These are phyloP conservation scores for Pomacea maculata DNA, from an alignment of 1,140 invertebrate genomes.

Conservation along the genomic window DNA sequence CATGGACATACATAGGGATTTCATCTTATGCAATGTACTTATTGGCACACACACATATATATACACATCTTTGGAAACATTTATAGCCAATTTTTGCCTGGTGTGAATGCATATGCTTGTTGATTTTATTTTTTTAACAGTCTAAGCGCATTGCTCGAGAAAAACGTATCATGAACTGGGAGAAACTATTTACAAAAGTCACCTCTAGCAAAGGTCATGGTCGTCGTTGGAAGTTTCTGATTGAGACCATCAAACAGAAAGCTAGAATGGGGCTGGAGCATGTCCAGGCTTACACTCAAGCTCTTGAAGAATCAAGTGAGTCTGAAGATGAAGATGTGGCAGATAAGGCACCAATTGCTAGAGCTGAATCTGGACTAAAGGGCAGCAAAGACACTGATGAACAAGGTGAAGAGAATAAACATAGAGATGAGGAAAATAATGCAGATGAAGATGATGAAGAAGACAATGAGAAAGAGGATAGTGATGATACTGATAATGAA, in stretches of 20 bases:
- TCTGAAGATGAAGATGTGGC: slow-evolving; percentile 45
- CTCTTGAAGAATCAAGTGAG: slow-evolving; percentile 51
- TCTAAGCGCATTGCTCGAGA: slow-evolving; percentile 61
- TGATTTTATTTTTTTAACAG: slow-evolving; percentile 41
- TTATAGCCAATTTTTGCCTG: not conserved
- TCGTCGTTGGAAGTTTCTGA: slow-evolving; percentile 64
- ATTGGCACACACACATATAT: not conserved
- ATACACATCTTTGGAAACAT: not conserved
- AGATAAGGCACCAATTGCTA: slow-evolving; percentile 10
- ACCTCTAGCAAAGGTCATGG: slow-evolving; percentile 62
- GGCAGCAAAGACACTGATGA: slow-evolving; percentile 12
- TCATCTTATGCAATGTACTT: no score
- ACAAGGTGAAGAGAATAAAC: slow-evolving; percentile 5
- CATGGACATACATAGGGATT: no score
- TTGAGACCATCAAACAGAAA: slow-evolving; percentile 63
- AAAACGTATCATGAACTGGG: slow-evolving; percentile 64
- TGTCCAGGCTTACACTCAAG: slow-evolving; percentile 50
- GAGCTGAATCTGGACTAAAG: slow-evolving; percentile 16
- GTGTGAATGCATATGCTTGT: not conserved
- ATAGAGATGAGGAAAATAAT: slow-evolving; percentile 31
- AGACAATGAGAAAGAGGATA: slow-evolving; percentile 36
- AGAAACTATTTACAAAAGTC: slow-evolving; percentile 62
- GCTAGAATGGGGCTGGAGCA: slow-evolving; percentile 54
- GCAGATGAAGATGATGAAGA: slow-evolving; percentile 30
- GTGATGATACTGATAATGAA: slow-evolving; percentile 31